A percentile compares a stretch with the other conserved stretches of the same genome.
phyloP scores from a whole-genome alignment of 2,888 invertebrate genomes.

The Xestia sexstrigata region DNA sequence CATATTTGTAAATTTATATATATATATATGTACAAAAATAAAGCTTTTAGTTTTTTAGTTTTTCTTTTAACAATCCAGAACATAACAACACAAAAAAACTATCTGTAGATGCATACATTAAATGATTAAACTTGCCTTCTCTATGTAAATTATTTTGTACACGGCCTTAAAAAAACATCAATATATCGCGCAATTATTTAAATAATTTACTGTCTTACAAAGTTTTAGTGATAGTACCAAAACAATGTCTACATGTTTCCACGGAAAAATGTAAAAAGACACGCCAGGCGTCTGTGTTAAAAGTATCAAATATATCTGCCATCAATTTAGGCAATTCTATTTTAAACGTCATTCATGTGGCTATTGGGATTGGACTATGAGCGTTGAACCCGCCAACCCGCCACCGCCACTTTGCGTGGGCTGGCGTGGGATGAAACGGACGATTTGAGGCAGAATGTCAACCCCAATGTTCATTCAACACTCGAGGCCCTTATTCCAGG shows the following conservation, averaged over 20 bases:
- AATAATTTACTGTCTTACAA: neutral
- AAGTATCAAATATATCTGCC: constrained; percentile 5
- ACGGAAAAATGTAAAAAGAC: neutral
- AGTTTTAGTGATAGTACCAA: neutral
- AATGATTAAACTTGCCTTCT: neutral
- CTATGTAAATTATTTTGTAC: neutral
- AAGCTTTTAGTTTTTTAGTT: neutral
- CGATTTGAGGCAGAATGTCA: constrained; percentile 7
- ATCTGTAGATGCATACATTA: neutral
- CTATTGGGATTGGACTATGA: neutral
- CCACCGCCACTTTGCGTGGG: constrained; percentile 10
- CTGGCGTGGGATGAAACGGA: constrained; percentile 30
- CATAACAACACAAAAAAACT: neutral
- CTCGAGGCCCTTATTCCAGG: neutral
- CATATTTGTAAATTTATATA: neutral
- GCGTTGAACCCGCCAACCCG: constrained; percentile 1
- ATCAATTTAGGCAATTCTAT: neutral
- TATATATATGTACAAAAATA: neutral
- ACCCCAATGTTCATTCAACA: constrained; percentile 8
- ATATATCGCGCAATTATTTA: neutral
- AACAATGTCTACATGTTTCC: neutral
- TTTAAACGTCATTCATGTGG: constrained; percentile 20
- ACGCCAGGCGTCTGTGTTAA: neutral
- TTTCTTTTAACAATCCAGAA: too few relatives aligned
- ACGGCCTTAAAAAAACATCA: neutral